Evolutionary conservation across 2,797 vertebrate species (phyloP).

Genomic region (Sebastes trivittatus): DNA sequence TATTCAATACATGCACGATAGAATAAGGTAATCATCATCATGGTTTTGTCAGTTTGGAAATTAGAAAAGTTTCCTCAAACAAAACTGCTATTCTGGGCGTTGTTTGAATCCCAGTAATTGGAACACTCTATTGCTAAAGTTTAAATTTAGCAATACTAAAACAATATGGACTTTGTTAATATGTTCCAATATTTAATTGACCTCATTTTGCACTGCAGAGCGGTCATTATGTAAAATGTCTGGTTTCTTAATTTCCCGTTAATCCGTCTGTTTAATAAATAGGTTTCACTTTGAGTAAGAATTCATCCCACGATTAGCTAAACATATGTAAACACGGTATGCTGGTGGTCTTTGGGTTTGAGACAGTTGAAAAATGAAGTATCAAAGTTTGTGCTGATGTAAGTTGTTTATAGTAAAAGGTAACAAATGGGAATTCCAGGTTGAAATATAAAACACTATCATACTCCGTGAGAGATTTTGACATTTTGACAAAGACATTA

Average conservation of each 20-base stretch:
- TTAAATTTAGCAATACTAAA: constrained; percentile 15
- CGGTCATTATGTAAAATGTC: constrained; percentile 2
- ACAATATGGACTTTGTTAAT: constrained; percentile 1
- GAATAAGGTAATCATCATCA: neutral
- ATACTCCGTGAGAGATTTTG: neutral
- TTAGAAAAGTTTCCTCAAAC: neutral
- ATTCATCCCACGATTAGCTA: neutral
- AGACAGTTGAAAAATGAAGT: neutral
- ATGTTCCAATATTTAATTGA: neutral
- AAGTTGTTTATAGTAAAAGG: constrained; percentile 6
- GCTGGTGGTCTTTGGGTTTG: constrained; percentile 15
- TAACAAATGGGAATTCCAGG: constrained; percentile 18
- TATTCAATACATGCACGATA: neutral
- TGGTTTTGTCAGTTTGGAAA: neutral
- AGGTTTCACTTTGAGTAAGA: neutral
- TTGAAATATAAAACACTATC: constrained; percentile 12
- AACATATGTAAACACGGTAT: neutral
- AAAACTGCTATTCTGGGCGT: neutral
- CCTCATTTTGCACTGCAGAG: constrained; percentile 4
- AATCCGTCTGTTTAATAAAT: neutral
- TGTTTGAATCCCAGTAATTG: constrained; percentile 12
- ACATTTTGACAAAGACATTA: neutral
- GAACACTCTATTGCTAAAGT: neutral
- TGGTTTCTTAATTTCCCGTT: neutral
- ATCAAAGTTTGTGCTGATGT: constrained; percentile 2